Percentiles rank a stretch among this genome's conserved stretches.
Evolutionary conservation across 2,888 invertebrate species (phyloP).

Genomic region (Drosophila ezoana): DNA sequence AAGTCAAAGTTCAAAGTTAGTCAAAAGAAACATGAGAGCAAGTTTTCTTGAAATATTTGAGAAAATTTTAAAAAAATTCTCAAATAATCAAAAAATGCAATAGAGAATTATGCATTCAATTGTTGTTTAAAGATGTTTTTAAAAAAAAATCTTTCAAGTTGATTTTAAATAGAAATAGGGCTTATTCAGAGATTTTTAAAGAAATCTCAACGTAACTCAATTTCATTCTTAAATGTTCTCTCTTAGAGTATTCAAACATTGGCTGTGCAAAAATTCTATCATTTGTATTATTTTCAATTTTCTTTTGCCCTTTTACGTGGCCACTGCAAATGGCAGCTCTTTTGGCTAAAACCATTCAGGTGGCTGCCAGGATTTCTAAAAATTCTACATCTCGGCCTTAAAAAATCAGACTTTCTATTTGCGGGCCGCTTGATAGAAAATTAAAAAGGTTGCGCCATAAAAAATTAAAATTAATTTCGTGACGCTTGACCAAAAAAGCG

Average conservation of each 20-base stretch:
- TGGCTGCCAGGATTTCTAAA: constrained; percentile 22
- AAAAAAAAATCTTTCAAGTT: too few species aligned
- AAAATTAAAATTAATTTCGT: constrained; percentile 77
- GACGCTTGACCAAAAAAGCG: constrained; percentile 55
- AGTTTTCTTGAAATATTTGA: too few species aligned
- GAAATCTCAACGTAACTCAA: too few species aligned
- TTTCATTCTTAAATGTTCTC: neutral
- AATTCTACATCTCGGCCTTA: constrained; percentile 2
- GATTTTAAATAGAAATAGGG: neutral
- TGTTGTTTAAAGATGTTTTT: too few species aligned
- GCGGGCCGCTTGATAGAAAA: constrained; percentile 70
- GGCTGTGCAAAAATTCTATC: neutral
- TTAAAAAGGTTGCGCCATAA: constrained; percentile 73
- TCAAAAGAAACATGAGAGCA: too few species aligned
- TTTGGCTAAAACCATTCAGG: constrained; percentile 17
- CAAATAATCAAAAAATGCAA: too few species aligned
- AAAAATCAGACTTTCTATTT: constrained; percentile 44
- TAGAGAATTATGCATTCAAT: too few species aligned
- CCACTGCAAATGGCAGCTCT: constrained; percentile 45
- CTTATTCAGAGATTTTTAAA: neutral
- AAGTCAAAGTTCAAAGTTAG: too few species aligned
- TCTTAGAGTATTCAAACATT: neutral
- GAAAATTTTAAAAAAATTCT: too few species aligned
- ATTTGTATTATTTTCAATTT: neutral
- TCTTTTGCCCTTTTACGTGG: constrained; percentile 1